Evolutionary conservation across 2,797 vertebrate genomes (phyloP), one percentile per base, ranked within the genome.

Genomic region (Anguilla obscura): DNA sequence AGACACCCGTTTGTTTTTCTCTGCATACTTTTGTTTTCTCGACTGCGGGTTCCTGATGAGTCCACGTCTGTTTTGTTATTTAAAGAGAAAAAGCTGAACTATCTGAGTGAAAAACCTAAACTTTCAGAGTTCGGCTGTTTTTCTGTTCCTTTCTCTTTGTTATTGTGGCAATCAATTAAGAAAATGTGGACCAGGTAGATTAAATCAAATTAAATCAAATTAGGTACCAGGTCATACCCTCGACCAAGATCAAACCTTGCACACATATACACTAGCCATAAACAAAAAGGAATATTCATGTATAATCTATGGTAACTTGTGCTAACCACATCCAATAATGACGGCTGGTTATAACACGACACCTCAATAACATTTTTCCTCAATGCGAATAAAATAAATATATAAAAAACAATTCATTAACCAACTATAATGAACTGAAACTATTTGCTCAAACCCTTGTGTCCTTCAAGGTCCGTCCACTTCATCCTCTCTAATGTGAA

Each of bases 1-100:
- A 87, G 52, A 36, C 74, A 74, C 14, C 56, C 12, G n/a, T 84
- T 54, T 66, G 79, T 66, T 66, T 87, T 83, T 27, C 79, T 69
- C 21, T 9, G 45, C 12, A 21, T 40, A 16, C 74, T 50, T 82
- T 48, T 48, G 79, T 82, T 82, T 48, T 50, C 79, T 36, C 3
- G 16, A 21, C 30, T 10, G 24, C 18, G 6, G 18, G 18, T 50
- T 48, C 21, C 45, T 27, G 40, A n/a, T 10, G 24, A 21, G 24
- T 45, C 24, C 1, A 9, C 27, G 21, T 76, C 71, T 24, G 16
- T 50, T 82, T 48, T 48, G 79, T 50, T 79, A 45, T 45, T 79
- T 40, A 79, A 79, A 45, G 40, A 48, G 16, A 21, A 82, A 50
- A 80, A 10, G 58, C 3, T n/a, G 50, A 71, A 50, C 16, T 80